Base-by-base conservation (phyloP, 2,113 vertebrate genomes). In the Dromaius novaehollandiae region DNA sequence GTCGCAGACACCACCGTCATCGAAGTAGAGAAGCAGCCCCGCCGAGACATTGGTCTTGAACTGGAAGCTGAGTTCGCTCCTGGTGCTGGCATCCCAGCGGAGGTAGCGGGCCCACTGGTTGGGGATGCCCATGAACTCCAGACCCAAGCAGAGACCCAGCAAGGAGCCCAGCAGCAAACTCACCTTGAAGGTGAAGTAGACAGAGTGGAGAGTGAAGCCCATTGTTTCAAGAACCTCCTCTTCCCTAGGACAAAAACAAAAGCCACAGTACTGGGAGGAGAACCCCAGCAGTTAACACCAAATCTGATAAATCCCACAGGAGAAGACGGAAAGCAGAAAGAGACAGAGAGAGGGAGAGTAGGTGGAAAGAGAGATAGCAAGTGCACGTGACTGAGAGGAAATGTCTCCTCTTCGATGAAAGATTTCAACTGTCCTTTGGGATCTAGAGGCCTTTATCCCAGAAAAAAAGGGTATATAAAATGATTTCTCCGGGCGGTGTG, bases 91-190 rank as follows among this genome's bases (percentile, higher is more conserved):
- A 61, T 99, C 99, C 99, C 99, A 99, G 96, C 99, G 99, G 76
- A 99, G 98, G 98, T 99, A 99, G 86, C 99, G 99, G 88, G 99
- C 99, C 99, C 99, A 99, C 96, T 99, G 99, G 92, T 99, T 99
- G 68, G 99, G 98, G 32, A 99, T 98, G 75, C 99, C 99, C 94
- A 99, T 98, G 94, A 99, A 99, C 98, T 99, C 99, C 44, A 99
- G 97, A 88, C 99, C 98, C 90, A 98, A 90, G 95, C 98, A 98
- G 51, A 99, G 97, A 87, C 98, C 98, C 94, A 99, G 93, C 78
- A 99, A 89, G 61, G 98, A 98, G 95, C 98, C 98, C 89, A 99
- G 97, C 88, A 99, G 97, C 93, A 99, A 95, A 96, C 98, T 98
- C 93, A 98, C 97, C 97, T 98, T 98, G 91, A 98, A 96, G 95